Conservation (phyloP, 2,113 vertebrate species). For the Sula dactylatra region DNA sequence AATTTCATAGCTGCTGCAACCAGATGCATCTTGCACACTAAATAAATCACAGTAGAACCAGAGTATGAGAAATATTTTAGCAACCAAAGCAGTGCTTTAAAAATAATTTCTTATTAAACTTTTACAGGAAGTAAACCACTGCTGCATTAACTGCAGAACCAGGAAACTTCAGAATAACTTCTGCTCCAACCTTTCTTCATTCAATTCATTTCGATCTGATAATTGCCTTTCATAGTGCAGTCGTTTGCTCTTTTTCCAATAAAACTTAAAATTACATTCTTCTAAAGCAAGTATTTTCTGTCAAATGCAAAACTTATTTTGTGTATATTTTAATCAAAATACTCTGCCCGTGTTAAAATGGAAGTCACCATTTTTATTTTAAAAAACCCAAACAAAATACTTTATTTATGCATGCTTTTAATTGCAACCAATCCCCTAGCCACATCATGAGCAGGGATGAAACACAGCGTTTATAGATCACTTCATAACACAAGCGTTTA, state of each 20-base stretch:
- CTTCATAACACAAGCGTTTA: neutral
- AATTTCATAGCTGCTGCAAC: constrained; percentile 51
- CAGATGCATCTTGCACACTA: constrained; percentile 15
- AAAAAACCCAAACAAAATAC: neutral
- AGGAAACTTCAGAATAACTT: neutral
- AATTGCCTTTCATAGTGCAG: neutral
- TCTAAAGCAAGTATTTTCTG: neutral
- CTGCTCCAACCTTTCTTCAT: neutral
- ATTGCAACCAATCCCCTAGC: neutral
- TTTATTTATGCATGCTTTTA: neutral
- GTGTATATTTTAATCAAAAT: neutral
- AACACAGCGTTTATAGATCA: neutral
- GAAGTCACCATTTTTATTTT: neutral
- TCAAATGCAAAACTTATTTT: neutral
- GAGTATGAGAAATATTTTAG: neutral
- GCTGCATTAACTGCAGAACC: neutral
- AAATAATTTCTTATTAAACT: neutral
- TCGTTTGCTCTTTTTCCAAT: neutral
- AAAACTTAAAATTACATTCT: neutral
- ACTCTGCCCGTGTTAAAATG: neutral
- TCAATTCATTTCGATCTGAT: neutral
- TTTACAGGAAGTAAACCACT: neutral
- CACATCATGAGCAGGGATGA: neutral
- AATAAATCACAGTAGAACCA: neutral
- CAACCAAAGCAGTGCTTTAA: neutral